Evolutionary conservation across 2,888 invertebrate genomes (phyloP).

Genomic region (Nemotelus nigrinus): DNA sequence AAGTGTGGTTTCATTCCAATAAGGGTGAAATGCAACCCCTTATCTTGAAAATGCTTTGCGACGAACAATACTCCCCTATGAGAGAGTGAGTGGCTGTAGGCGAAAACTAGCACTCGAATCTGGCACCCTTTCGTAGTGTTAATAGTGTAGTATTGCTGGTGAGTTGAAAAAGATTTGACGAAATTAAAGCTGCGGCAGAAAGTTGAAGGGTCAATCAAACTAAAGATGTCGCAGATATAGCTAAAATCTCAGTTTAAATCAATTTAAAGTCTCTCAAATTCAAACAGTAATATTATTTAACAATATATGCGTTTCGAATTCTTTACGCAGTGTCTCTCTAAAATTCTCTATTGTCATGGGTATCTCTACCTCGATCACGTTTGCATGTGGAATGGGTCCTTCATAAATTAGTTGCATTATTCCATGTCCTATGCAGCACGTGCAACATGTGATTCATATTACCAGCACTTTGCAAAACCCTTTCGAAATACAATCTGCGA

Average conservation of each 20-base stretch:
- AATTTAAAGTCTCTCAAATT: no score
- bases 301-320: background rate
- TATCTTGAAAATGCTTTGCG: background rate
- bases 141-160: no score
- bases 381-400: background rate
- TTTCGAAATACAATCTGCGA: conserved; percentile 1
- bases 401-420: conserved; percentile 16
- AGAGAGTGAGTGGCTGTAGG: background rate
- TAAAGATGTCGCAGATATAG: no score
- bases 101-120: conserved; percentile 21
- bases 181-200: no score
- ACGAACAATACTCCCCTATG: conserved; percentile 32
- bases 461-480: conserved; percentile 3
- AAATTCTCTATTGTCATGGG: background rate
- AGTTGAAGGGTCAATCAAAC: no score
- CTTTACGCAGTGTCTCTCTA: background rate
- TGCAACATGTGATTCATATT: conserved; percentile 31
- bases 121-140: conserved; percentile 29
- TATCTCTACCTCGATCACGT: background rate
- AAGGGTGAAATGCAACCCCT: conserved; percentile 9
- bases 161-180: no score
- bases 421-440: conserved; percentile 17
- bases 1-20: conserved; percentile 1
- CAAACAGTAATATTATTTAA: no score
- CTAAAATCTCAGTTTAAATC: no score